phyloP scores from a whole-genome alignment of 2,113 vertebrate genomes.

The Pollimyrus isidori region DNA sequence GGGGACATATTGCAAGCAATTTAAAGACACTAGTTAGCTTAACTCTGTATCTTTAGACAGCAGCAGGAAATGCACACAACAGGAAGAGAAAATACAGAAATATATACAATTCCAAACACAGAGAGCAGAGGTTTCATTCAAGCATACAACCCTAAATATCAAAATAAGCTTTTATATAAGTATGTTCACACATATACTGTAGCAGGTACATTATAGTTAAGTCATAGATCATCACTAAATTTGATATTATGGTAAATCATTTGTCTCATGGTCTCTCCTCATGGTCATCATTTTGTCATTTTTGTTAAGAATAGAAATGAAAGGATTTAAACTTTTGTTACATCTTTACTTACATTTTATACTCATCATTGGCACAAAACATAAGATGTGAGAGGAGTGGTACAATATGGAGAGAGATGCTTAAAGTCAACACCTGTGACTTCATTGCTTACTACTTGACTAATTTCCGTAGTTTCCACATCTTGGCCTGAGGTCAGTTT shows the following conservation, averaged over 20 bases:
- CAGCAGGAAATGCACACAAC: not conserved
- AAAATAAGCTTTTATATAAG: not conserved
- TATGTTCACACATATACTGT: not conserved
- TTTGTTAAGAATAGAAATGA: not conserved
- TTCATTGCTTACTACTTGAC: slow-evolving; percentile 28
- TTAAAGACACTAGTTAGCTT: not conserved
- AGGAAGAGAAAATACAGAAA: not conserved
- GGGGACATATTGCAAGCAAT: not conserved
- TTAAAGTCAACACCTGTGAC: slow-evolving; percentile 9
- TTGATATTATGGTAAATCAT: not conserved
- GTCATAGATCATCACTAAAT: not conserved
- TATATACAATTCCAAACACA: not conserved
- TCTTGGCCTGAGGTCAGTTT: slow-evolving; percentile 44
- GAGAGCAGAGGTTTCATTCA: not conserved
- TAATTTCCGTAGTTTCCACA: slow-evolving; percentile 52
- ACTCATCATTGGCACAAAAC: not conserved
- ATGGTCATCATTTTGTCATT: not conserved
- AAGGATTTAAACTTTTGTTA: not conserved
- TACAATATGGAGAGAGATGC: slow-evolving; percentile 49
- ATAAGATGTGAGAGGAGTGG: not conserved
- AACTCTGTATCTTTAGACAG: not conserved
- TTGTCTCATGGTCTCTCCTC: not conserved
- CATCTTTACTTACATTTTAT: not conserved
- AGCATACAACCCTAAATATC: not conserved
- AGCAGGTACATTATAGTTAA: not conserved